Evolutionary conservation across 2,113 vertebrate species (phyloP), one percentile per base, ranked within the genome.

Genomic region (Pangasianodon hypophthalmus): DNA sequence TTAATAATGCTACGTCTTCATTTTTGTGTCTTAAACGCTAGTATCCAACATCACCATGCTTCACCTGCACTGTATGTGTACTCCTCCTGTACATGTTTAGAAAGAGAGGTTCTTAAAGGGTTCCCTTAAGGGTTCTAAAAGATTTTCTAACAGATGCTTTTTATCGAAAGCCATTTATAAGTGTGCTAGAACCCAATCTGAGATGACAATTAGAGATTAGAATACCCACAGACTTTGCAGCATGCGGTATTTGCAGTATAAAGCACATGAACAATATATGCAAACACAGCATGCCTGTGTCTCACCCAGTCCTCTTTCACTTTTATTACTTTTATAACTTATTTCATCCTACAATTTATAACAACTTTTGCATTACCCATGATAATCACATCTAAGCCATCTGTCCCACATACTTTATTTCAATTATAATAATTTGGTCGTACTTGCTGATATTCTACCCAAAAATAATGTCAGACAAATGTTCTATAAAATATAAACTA

Each of bases 131-230:
- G 6, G 18, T 83, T 58, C 50, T 26, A 60, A 24, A 44, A 26
- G 54, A 84, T 41, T 32, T 52, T 54, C 14, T 81, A 18, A 32
- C 58, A 83, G 18, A 19, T 7, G 24, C 52, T 5, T 56, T 37
- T 58, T 52, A 81, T 52, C 48, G 32, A 54, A n/a, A 46, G 46
- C 29, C 26, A 52, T 21, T 83, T 58, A 37, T 56, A 80, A 50
- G 46, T 16, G 26, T 58, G n/a, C 7, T 58, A 58, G 52, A 83
- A 37, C 52, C 32, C 3, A 21, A 83, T 32, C 29, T 19, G 2
- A 58, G 81, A 84, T 84, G 37, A 54, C 82, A 84, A 84, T 84
- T 84, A 84, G 82, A 60, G 56, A 84, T 58, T 44, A 58, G 32
- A 60, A 24, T 60, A 60, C n/a, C 54, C 37, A 84, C 82, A 84